Evolutionary conservation across 2,113 vertebrate genomes (phyloP).

Genomic region (Paradoxurus hermaphroditus): DNA sequence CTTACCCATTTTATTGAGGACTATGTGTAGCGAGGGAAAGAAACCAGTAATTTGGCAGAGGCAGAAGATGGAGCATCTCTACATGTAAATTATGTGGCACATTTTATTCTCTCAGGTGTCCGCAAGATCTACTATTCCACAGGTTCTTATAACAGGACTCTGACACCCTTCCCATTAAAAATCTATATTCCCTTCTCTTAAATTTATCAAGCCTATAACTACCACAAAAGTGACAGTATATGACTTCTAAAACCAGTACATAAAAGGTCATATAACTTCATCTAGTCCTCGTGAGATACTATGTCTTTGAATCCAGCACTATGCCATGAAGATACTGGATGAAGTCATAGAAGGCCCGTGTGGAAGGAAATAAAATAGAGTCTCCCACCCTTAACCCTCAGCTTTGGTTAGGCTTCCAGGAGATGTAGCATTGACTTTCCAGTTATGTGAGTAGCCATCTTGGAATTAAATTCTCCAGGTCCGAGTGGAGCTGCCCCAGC

Average conservation of each 20-base stretch:
- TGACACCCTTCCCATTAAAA: neutral
- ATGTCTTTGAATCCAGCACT: neutral
- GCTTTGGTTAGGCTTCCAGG: neutral
- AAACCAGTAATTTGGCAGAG: neutral
- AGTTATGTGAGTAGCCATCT: neutral
- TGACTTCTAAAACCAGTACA: neutral
- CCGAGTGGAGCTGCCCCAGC: neutral
- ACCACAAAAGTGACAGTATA: neutral
- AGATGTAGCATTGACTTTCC: neutral
- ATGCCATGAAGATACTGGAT: neutral
- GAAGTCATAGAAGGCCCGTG: neutral
- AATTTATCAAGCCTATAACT: neutral
- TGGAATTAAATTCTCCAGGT: neutral
- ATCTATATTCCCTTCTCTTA: neutral
- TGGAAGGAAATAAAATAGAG: neutral
- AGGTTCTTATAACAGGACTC: neutral
- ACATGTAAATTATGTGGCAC: neutral
- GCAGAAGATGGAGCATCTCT: neutral
- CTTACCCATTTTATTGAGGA: neutral
- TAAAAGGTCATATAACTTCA: neutral
- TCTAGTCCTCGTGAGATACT: neutral
- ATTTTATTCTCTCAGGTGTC: neutral
- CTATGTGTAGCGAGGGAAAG: neutral
- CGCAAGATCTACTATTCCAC: neutral
- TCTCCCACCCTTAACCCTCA: neutral